Base-by-base conservation (phyloP, 2,113 vertebrate genomes). In the Dissostichus mawsoni region DNA sequence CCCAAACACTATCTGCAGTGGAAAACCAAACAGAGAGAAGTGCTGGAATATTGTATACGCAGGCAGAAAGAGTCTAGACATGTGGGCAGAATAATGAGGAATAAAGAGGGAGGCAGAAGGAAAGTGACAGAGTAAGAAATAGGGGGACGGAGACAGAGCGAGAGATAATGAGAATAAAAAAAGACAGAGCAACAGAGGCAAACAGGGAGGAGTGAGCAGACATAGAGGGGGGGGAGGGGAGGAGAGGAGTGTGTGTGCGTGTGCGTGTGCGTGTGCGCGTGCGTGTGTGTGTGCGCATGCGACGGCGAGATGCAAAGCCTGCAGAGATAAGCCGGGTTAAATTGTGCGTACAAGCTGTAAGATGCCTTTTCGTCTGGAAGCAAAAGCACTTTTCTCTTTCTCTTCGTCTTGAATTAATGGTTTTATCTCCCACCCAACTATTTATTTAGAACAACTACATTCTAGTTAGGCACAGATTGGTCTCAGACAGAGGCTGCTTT, bases 71-170 rank as follows among this genome's bases (percentile, higher is more conserved):
- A 78, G 76, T 91, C 90, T 90, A 91, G 90, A 91, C 88, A 88
- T 83, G 88, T 90, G 88, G 86, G 88, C 84, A 85, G 90, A 74
- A 80, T 82, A 88, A 90, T 80, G 77, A 83, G 33, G 33, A 36
- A 36, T 36, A 36, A 88, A 88, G 86, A 84, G 82, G 77, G 56
- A 81, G 71, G 76, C 68, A 83, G 63, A 71, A 47, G 65, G 69
- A 77, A 80, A 83, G 84, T 86, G 84, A 85, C 84, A 88, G 84
- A 72, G 81, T 68, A 71, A 77, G 50, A 78, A 76, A 85, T 74
- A 18, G 58, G 77, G 59, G 64, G 65, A 69, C 65, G 25, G 84
- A 81, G 76, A 85, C 76, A 80, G 72, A 73, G 69, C 48, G 3
- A 55, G 69, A 82, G 69, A 85, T 90, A 90, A 91, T 90, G 86